Evolutionary conservation across 2,797 vertebrate genomes (phyloP).

Genomic region (Sebastes jordani): DNA sequence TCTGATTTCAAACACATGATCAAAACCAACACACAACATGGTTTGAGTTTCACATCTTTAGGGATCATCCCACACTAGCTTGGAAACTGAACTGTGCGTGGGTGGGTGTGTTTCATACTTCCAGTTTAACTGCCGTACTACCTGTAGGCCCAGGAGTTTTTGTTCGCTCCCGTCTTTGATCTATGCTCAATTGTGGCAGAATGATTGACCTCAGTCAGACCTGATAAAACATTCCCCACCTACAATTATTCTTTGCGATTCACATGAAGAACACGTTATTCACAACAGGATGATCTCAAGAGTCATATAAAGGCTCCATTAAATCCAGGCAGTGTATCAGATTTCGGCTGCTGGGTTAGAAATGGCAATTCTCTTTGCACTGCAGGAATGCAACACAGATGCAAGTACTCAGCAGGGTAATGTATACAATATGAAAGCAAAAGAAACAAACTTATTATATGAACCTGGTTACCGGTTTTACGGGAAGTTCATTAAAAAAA

Average conservation of each 20-base stretch:
- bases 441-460: conserved; percentile 48
- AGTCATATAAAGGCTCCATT: conserved; percentile 43
- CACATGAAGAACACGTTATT: conserved; percentile 35
- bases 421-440: conserved; percentile 62
- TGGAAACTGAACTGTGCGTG: conserved; percentile 60
- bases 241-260: conserved; percentile 56
- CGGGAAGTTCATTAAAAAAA: conserved; percentile 1
- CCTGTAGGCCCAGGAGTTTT: conserved; percentile 58
- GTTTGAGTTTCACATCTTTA: conserved; percentile 64
- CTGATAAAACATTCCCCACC: conserved; percentile 64
- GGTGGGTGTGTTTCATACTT: conserved; percentile 59
- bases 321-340: conserved; percentile 39
- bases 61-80: conserved; percentile 61
- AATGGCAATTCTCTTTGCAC: conserved; percentile 38
- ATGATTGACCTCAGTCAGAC: conserved; percentile 47
- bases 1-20: conserved; percentile 52
- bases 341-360: conserved; percentile 47
- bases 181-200: conserved; percentile 36
- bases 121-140: conserved; percentile 58
- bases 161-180: conserved; percentile 63
- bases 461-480: conserved; percentile 54
- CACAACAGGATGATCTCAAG: conserved; percentile 32
- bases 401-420: conserved; percentile 57
- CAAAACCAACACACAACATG: conserved; percentile 39
- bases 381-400: conserved; percentile 60